These are phyloP conservation scores for Aspidapion aeneum DNA, from an alignment of 2,888 invertebrate species.

Conservation along the genomic window DNA sequence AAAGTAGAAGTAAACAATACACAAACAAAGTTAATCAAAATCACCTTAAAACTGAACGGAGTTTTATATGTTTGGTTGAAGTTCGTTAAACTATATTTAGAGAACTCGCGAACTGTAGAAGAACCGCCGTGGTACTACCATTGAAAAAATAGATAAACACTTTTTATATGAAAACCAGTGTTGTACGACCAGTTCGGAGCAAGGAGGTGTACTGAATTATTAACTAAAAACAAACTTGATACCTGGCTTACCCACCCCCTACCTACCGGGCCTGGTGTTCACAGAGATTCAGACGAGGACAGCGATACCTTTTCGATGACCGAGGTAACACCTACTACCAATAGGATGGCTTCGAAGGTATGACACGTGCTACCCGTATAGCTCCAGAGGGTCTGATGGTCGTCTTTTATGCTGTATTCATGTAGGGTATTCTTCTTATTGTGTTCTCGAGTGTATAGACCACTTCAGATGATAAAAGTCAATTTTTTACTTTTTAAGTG, in stretches of 20 bases:
- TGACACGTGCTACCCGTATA: slow-evolving; percentile 29
- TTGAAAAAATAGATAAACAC: background rate
- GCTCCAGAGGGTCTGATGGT: slow-evolving; percentile 25
- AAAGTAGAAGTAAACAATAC: no score
- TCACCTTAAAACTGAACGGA: no score
- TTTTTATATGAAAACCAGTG: background rate
- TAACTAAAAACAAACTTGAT: background rate
- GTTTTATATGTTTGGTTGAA: no score
- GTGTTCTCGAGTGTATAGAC: background rate
- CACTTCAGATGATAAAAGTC: background rate
- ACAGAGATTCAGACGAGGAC: background rate
- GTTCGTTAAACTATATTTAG: no score
- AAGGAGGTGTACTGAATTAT: background rate
- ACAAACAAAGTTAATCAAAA: no score
- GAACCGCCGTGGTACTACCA: background rate
- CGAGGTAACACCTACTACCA: background rate
- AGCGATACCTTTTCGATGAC: background rate
- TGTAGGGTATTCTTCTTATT: background rate
- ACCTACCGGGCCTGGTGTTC: background rate
- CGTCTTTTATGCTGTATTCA: slow-evolving; percentile 18
- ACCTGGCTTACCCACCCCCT: background rate
- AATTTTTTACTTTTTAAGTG: no score
- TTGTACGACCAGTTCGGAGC: background rate
- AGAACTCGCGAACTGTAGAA: background rate
- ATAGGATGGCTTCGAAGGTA: background rate